Percentiles rank a stretch among this genome's conserved stretches.
Conservation (phyloP, 1,140 invertebrate genomes). For the Calephelis nemesis region DNA sequence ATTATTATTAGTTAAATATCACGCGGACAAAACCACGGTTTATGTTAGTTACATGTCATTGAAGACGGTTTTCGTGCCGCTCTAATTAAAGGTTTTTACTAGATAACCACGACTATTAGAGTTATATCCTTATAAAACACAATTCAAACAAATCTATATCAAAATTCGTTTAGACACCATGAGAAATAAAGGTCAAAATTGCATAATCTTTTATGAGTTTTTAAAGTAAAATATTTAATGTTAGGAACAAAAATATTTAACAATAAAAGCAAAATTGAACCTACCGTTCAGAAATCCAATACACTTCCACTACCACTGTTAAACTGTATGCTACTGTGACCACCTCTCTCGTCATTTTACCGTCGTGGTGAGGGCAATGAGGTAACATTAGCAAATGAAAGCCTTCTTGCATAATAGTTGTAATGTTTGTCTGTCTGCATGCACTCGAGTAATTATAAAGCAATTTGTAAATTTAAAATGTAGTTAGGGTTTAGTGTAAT, state of each 20-base stretch:
- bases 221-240: neutral
- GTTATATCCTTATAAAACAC: no score
- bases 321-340: conserved; percentile 9
- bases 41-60: no score
- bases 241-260: neutral
- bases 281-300: conserved; percentile 10
- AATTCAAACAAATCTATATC: no score
- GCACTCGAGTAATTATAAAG: neutral
- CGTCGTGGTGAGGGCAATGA: conserved; percentile 11
- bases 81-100: no score
- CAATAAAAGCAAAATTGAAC: conserved; percentile 5
- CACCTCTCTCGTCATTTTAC: neutral
- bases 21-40: no score
- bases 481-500: neutral
- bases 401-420: conserved; percentile 15
- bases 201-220: neutral
- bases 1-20: no score
- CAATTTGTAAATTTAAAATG: neutral
- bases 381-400: conserved; percentile 16
- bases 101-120: no score
- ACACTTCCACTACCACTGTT: conserved; percentile 14
- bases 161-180: neutral
- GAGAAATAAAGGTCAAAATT: neutral
- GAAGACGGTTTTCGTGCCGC: no score
- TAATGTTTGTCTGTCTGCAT: conserved; percentile 15